Conservation (phyloP, 2,888 invertebrate genomes). For the Melanargia galathea region DNA sequence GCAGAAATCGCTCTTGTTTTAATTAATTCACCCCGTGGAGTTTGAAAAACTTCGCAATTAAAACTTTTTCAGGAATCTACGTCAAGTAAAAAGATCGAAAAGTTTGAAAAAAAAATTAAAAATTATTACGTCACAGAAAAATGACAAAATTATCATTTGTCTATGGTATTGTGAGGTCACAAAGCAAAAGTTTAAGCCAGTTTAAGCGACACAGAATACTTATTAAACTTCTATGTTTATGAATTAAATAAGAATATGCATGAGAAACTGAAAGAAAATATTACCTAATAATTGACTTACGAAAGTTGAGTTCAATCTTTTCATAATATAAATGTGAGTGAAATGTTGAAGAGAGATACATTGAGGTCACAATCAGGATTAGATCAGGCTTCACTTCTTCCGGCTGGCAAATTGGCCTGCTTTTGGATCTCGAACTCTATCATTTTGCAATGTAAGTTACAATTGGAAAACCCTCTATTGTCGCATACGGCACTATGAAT, state of each 20-base stretch:
- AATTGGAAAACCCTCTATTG: neutral
- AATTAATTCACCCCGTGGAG: neutral
- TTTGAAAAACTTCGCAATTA: neutral
- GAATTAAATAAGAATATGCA: too few species aligned
- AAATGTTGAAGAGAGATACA: constrained; percentile 8
- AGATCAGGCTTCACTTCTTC: constrained; percentile 40
- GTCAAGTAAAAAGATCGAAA: neutral
- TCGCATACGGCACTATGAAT: too few species aligned
- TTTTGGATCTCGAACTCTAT: constrained; percentile 47
- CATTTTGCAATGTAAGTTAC: constrained; percentile 54
- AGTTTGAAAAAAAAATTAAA: neutral
- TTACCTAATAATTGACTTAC: neutral
- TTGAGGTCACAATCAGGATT: constrained; percentile 8
- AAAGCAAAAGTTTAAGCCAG: neutral
- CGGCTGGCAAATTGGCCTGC: constrained; percentile 50
- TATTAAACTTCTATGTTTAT: too few species aligned
- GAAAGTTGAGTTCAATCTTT: neutral
- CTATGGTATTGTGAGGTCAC: too few species aligned
- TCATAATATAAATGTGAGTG: neutral
- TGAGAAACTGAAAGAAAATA: too few species aligned
- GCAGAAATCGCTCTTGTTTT: neutral
- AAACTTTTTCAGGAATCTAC: neutral
- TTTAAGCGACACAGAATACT: too few species aligned
- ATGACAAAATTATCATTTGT: too few species aligned
- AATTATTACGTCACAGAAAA: neutral